phyloP scores from a whole-genome alignment of 2,113 vertebrate genomes.

The Hippocampus abdominalis region DNA sequence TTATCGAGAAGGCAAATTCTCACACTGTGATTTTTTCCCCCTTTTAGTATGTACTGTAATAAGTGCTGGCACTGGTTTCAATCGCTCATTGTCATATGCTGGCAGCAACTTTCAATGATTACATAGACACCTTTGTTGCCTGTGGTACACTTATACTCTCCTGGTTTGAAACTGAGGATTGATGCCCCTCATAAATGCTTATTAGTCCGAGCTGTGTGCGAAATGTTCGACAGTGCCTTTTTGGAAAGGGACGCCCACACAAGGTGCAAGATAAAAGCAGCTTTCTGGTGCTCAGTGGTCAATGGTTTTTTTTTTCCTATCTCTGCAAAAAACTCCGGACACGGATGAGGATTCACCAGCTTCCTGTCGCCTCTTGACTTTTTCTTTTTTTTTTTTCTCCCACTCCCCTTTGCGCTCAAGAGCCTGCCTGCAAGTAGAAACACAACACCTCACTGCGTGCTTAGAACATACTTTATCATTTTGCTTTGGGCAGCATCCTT shows the following conservation, averaged over 20 bases:
- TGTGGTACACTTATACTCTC: constrained; percentile 8
- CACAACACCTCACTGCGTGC: constrained; percentile 52
- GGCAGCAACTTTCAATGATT: constrained; percentile 1
- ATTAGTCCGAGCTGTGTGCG: constrained; percentile 20
- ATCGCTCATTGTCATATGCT: constrained; percentile 1
- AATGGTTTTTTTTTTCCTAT: constrained; percentile 27
- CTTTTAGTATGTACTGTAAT: neutral
- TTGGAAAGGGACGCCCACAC: constrained; percentile 28
- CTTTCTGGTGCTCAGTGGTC: constrained; percentile 28
- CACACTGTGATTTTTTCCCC: neutral
- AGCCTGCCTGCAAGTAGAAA: constrained; percentile 56
- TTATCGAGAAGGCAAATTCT: neutral
- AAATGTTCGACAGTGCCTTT: constrained; percentile 32
- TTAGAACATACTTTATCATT: constrained; percentile 66
- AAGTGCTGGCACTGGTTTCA: neutral
- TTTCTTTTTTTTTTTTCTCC: constrained; percentile 43
- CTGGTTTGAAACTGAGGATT: constrained; percentile 20
- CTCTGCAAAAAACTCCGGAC: constrained; percentile 35
- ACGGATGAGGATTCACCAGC: constrained; percentile 71
- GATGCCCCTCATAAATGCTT: constrained; percentile 31
- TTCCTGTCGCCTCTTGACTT: constrained; percentile 57
- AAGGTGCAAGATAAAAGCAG: constrained; percentile 32
- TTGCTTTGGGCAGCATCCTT: constrained; percentile 58
- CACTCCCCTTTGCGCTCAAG: constrained; percentile 12
- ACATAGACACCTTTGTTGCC: constrained; percentile 4